Evolutionary conservation across 1,140 invertebrate genomes (phyloP).

Genomic region (Armadillidium nasatum): DNA sequence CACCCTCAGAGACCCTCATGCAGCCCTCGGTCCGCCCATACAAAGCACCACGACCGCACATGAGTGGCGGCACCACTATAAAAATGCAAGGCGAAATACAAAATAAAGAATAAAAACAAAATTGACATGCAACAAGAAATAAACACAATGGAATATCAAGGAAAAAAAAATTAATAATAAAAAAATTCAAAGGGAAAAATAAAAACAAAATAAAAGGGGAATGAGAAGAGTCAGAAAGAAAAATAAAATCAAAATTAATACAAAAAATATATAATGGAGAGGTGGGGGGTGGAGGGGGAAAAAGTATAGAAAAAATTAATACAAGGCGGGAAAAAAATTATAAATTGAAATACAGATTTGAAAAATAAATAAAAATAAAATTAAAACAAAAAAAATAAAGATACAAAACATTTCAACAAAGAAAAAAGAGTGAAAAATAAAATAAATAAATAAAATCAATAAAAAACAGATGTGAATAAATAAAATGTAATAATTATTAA

Average conservation of each 20-base stretch:
- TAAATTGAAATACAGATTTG: too few species aligned
- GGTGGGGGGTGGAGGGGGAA: too few species aligned
- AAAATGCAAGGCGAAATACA: neutral
- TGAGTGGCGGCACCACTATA: neutral
- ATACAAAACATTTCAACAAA: too few species aligned
- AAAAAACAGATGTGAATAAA: too few species aligned
- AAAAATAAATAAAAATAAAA: too few species aligned
- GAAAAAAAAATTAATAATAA: neutral
- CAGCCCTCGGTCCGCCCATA: neutral
- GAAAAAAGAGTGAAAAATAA: too few species aligned
- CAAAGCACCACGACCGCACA: neutral
- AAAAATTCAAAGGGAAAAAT: neutral
- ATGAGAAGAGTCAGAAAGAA: neutral
- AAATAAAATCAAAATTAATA: neutral
- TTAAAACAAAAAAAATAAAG: too few species aligned
- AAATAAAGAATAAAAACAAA: neutral
- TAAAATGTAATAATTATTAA: too few species aligned
- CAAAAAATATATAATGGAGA: neutral
- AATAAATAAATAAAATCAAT: too few species aligned
- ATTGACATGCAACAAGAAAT: too few species aligned
- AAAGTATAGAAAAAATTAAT: too few species aligned
- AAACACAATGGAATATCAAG: neutral
- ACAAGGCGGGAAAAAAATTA: too few species aligned
- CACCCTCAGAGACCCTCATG: slow-evolving; percentile 17
- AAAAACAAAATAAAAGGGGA: neutral